Base-by-base conservation (phyloP, 2,797 vertebrate genomes). In the Channallabes apus region DNA sequence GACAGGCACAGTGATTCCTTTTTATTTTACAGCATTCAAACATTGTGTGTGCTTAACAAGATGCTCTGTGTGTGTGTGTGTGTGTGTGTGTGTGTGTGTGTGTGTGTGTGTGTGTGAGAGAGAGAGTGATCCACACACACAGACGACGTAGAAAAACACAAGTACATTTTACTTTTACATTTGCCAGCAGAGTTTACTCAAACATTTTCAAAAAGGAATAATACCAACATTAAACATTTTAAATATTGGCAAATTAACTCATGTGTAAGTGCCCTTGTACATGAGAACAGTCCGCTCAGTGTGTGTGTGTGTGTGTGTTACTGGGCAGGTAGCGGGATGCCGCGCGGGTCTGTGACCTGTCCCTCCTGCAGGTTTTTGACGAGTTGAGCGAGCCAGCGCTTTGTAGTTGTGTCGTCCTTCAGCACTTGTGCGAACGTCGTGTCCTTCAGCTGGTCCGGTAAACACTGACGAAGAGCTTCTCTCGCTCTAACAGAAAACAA, bases 281-380 rank as follows among this genome's bases (percentile, higher is more conserved):
- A 56, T 54, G 73, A 86, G 75, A 78, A 82, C 59, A 78, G 83
- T 83, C 80, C 75, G 46, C 59, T 64, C 46, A 46, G 82, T 51
- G 83, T 62, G 58, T 65, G 29, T 84, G 32, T 27, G 76, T n/a
- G 3, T 22, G 71, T 80, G 62, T n/a, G 71, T 65, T 94, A 99
- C 86, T 99, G 97, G 1, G 97, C 95, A 51, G 98, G 97, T 78
- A 99, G 94, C 0, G 98, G 98, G 88, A 99, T 99, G 87, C 97
- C 97, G 73, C 97, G 91, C 18, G 98, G 97, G 82, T 99, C 98
- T 11, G 97, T 99, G 88, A 99, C 98, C 91, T 98, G 97, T 87
- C 97, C 97, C 91, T 99, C 98, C 90, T 99, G 98, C 89, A 99
- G 96, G 94, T 99, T 99, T 93, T 99, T 99, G 83, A 99, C 97